Evolutionary conservation across 30 jellyfish, hydroid and myxozoan genomes (phyloP).

Genomic region (Sanderia malayensis): DNA sequence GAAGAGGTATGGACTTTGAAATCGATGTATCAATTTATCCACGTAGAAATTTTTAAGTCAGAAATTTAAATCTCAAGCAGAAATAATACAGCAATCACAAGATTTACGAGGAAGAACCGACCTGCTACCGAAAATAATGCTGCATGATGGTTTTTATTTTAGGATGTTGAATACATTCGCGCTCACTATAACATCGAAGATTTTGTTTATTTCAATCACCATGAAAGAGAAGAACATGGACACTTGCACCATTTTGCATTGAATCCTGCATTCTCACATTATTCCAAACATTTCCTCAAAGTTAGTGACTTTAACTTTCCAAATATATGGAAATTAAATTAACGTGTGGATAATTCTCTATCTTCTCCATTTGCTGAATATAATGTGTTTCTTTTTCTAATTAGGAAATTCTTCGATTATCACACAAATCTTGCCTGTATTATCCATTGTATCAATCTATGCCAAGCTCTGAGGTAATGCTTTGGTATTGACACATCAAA

Average conservation of each 20-base stretch:
- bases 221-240: slow-evolving; percentile 91
- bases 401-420: slow-evolving; percentile 77
- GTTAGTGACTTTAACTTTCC: slow-evolving; percentile 36
- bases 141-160: not conserved
- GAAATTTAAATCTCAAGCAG: too few species aligned
- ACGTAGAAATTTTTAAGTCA: too few species aligned
- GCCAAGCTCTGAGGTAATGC: slow-evolving; percentile 62
- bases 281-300: slow-evolving; percentile 80
- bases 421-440: slow-evolving; percentile 71
- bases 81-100: too few species aligned
- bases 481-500: too few species aligned
- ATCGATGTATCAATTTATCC: too few species aligned
- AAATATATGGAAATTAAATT: too few species aligned
- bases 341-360: too few species aligned
- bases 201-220: slow-evolving; percentile 82
- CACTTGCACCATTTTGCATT: slow-evolving; percentile 82
- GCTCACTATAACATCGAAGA: slow-evolving; percentile 98
- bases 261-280: slow-evolving; percentile 91
- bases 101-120: too few species aligned
- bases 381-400: too few species aligned
- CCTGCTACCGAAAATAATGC: too few species aligned
- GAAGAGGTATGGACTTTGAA: slow-evolving; percentile 87
- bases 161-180: slow-evolving; percentile 91
- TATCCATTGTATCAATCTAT: slow-evolving; percentile 58
- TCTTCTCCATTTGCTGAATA: too few species aligned